phyloP scores from a whole-genome alignment of 2,797 vertebrate genomes.

The Gymnoscopelus braueri region DNA sequence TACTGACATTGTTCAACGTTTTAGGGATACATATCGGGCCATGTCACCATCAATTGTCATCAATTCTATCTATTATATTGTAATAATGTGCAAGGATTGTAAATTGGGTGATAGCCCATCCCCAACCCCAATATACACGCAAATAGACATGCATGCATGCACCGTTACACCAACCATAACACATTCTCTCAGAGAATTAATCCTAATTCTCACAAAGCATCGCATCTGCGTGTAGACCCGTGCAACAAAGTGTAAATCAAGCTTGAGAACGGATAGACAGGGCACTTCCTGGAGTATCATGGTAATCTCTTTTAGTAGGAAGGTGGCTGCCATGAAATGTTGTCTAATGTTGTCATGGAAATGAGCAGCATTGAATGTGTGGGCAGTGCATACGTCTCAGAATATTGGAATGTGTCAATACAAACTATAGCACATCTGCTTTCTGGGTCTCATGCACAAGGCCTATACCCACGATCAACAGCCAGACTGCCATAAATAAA shows the following conservation, averaged over 20 bases:
- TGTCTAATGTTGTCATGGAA: conserved; percentile 7
- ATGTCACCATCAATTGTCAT: conserved; percentile 3
- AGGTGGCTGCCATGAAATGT: not conserved
- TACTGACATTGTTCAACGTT: conserved; percentile 59
- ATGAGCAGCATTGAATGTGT: conserved; percentile 1
- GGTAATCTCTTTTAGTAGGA: not conserved
- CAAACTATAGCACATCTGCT: not conserved
- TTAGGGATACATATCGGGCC: conserved; percentile 41
- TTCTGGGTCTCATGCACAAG: not conserved
- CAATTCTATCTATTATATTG: conserved; percentile 12
- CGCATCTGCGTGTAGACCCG: too few relatives aligned
- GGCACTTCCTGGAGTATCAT: conserved; percentile 3
- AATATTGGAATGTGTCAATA: not conserved
- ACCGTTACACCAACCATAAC: too few relatives aligned
- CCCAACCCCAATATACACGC: not conserved
- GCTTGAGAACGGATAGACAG: not conserved
- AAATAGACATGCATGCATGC: not conserved
- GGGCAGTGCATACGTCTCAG: not conserved
- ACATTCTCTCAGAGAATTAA: too few relatives aligned
- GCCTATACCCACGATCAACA: not conserved
- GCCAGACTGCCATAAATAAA: not conserved
- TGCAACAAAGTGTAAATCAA: too few relatives aligned
- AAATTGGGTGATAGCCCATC: not conserved
- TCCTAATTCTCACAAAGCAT: too few relatives aligned
- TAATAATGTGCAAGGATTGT: not conserved